Base-by-base conservation (phyloP, 2,888 invertebrate species). In the Mimas tiliae region DNA sequence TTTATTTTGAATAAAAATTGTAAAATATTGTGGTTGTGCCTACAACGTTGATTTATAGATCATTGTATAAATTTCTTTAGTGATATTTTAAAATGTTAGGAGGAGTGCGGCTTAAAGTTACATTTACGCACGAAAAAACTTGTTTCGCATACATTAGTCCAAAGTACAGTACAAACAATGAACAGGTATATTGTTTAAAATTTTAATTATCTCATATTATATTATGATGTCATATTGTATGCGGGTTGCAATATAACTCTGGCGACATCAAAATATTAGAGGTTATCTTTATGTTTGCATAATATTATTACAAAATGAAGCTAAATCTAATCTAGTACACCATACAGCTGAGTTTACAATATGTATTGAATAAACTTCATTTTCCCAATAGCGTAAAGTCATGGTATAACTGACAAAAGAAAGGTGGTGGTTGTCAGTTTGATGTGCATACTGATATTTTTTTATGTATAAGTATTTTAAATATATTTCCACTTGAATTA, bases 61-160 rank as follows among this genome's bases (percentile, higher is more conserved):
- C n/a, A 19, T 42, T 38, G 19, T 0, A 3, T 50, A 9, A 2
- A 50, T 19, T 38, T 11, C 16, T 16, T 42, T 58, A 53, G 6
- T 42, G n/a, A 4, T 64, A 14, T 16, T 38, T n/a, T 14, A 73
- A 72, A 74, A 92, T 93, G 93, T 80, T 93, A 70, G 91, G 91
- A 21, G 92, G 91, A 67, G 79, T 88, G 16, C 84, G 83, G 69
- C 77, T 93, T n/a, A 90, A 86, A 84, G 84, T 93, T 33, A 71
- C 76, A 34, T 87, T 81, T 75, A 87, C 86, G 33, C 88, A 88
- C 69, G 92, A 92, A 81, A 89, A 87, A 76, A 86, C 89, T 74
- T 92, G 93, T 76, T 93, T 93, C 74, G 91, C 88, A 0, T 92
- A 91, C 75, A 84, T 93, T 75, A 93, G 84, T 86, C 80, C 89